Evolutionary conservation across 2,888 invertebrate species (phyloP).

Genomic region (Drosophila vallismaia): DNA sequence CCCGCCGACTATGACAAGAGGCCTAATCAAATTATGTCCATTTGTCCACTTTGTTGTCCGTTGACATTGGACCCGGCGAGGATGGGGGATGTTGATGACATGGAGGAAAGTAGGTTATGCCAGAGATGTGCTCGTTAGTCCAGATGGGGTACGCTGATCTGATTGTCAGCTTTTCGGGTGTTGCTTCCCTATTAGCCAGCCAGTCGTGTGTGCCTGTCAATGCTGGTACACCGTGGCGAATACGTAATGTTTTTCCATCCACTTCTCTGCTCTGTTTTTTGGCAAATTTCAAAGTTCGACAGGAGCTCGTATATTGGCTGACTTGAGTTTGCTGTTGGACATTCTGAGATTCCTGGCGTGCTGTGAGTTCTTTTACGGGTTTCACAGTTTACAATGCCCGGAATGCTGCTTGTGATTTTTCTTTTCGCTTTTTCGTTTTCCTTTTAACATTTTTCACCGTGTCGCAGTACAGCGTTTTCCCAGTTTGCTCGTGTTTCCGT

Average conservation of each 20-base stretch:
- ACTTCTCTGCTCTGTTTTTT: not conserved
- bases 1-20: conserved; percentile 8
- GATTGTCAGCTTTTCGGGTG: conserved; percentile 35
- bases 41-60: conserved; percentile 43
- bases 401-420: conserved; percentile 73
- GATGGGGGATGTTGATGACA: not conserved
- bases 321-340: conserved; percentile 8
- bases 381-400: conserved; percentile 50
- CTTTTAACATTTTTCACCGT: conserved; percentile 51
- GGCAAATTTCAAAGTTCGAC: conserved; percentile 8
- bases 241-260: conserved; percentile 7
- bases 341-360: conserved; percentile 25
- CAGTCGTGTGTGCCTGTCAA: conserved; percentile 9
- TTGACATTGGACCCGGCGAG: conserved; percentile 4
- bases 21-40: conserved; percentile 49
- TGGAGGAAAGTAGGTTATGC: conserved; percentile 20
- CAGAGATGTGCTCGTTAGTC: conserved; percentile 37
- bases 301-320: conserved; percentile 26
- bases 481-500: conserved; percentile 38
- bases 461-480: conserved; percentile 14
- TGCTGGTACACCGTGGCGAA: conserved; percentile 21
- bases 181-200: conserved; percentile 31
- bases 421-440: conserved; percentile 21
- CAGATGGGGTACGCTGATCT: conserved; percentile 29
- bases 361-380: conserved; percentile 24